These are phyloP conservation scores for Thripadectes ignobilis DNA, from an alignment of 2,797 vertebrate genomes.

Conservation along the genomic window DNA sequence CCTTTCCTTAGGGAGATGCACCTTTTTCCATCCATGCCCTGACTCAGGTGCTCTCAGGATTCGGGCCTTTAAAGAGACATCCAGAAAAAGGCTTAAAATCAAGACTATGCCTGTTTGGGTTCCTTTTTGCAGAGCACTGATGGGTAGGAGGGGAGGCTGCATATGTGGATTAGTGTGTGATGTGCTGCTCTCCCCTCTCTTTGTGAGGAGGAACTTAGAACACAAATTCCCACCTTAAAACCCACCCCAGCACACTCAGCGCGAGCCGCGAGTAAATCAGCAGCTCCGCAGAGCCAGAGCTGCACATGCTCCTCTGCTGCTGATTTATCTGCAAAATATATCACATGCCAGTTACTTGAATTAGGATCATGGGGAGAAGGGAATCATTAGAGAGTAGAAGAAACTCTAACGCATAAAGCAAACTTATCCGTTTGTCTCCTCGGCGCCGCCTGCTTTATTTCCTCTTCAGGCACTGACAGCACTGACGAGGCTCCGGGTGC, in stretches of 20 bases:
- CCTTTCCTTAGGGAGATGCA: neutral
- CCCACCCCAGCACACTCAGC: neutral
- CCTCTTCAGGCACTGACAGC: neutral
- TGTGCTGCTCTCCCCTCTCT: neutral
- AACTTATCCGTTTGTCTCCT: conserved; percentile 43
- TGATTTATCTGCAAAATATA: conserved; percentile 57
- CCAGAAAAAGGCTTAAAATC: neutral
- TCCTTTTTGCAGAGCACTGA: neutral
- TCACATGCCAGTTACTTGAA: conserved; percentile 61
- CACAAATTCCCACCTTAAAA: conserved; percentile 36
- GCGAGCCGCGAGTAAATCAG: conserved; percentile 32
- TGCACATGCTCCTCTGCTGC: conserved; percentile 24
- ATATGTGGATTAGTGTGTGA: neutral
- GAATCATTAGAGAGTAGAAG: conserved; percentile 61
- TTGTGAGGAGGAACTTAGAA: neutral
- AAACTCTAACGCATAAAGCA: conserved; percentile 53
- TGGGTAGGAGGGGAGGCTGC: neutral
- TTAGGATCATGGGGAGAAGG: conserved; percentile 63
- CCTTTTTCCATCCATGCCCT: neutral
- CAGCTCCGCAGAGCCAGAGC: neutral
- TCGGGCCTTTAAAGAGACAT: neutral
- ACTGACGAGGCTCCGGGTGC: neutral
- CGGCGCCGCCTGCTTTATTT: neutral
- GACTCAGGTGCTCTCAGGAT: neutral
- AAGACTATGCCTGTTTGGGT: neutral